phyloP scores from a whole-genome alignment of 2,888 invertebrate species.

The Zygogramma bicolorata region DNA sequence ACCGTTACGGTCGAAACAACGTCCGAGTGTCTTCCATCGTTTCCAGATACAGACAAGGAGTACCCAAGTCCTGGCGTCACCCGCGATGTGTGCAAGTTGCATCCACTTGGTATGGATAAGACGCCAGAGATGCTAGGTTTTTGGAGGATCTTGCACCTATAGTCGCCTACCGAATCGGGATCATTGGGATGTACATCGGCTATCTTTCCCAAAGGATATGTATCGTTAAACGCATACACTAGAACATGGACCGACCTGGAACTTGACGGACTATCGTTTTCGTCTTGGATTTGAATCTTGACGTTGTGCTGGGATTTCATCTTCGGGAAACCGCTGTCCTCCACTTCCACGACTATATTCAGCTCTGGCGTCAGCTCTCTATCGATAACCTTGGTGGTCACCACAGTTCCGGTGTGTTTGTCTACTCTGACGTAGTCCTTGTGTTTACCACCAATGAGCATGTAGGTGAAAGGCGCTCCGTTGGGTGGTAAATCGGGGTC shows the following conservation, averaged over 20 bases:
- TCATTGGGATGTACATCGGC: constrained; percentile 95
- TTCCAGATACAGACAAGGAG: constrained; percentile 85
- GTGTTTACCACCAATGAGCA: constrained; percentile 82
- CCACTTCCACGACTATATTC: constrained; percentile 84
- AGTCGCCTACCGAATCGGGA: constrained; percentile 89
- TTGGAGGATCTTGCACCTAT: constrained; percentile 84
- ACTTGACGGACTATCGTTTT: constrained; percentile 91
- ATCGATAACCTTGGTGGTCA: constrained; percentile 84
- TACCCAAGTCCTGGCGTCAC: constrained; percentile 80
- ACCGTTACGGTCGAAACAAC: constrained; percentile 90
- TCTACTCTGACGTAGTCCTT: constrained; percentile 82
- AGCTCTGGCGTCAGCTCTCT: constrained; percentile 83
- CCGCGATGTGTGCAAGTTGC: constrained; percentile 82
- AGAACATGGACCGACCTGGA: constrained; percentile 85
- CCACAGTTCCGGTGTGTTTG: constrained; percentile 82
- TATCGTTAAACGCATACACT: constrained; percentile 82
- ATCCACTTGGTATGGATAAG: constrained; percentile 80
- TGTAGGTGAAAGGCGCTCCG: constrained; percentile 90
- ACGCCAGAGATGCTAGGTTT: constrained; percentile 72
- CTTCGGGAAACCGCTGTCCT: constrained; percentile 87
- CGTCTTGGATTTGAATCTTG: constrained; percentile 82
- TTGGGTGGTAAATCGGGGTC: constrained; percentile 93
- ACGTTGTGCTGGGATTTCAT: constrained; percentile 86
- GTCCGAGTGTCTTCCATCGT: constrained; percentile 89
- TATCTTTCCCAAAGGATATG: constrained; percentile 83